phyloP scores from a whole-genome alignment of 64 coral and sea anemone species.

The Montipora capricornis region DNA sequence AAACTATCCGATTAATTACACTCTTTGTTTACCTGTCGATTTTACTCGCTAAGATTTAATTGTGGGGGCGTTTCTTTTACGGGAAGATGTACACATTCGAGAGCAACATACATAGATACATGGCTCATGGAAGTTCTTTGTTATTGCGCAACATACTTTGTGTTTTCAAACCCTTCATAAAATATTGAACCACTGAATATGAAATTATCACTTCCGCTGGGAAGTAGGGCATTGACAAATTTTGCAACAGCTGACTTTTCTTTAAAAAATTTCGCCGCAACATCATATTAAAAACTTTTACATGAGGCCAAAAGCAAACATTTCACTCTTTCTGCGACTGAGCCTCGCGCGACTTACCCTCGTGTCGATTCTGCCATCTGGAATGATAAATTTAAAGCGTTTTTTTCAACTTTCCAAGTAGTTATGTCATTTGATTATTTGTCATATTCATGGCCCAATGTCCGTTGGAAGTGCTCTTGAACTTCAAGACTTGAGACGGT shows the following conservation, averaged over 20 bases:
- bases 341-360: too few species aligned
- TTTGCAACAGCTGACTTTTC: neutral
- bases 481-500: neutral
- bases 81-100: neutral
- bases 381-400: too few species aligned
- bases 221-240: neutral
- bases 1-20: neutral
- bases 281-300: too few species aligned
- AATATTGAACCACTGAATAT: neutral
- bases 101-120: neutral
- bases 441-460: neutral
- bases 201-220: slow-evolving; percentile 15
- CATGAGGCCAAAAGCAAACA: too few species aligned
- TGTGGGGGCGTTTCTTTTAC: neutral
- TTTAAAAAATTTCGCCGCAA: too few species aligned
- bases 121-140: neutral
- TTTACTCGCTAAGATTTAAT: neutral
- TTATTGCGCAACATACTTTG: slow-evolving; percentile 2
- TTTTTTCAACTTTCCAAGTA: too few species aligned
- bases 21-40: neutral
- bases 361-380: too few species aligned
- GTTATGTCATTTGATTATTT: neutral
- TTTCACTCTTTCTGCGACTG: too few species aligned
- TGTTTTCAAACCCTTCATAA: neutral
- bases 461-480: neutral